Conservation (phyloP, 2,797 vertebrate genomes). For the Semotilus atromaculatus region DNA sequence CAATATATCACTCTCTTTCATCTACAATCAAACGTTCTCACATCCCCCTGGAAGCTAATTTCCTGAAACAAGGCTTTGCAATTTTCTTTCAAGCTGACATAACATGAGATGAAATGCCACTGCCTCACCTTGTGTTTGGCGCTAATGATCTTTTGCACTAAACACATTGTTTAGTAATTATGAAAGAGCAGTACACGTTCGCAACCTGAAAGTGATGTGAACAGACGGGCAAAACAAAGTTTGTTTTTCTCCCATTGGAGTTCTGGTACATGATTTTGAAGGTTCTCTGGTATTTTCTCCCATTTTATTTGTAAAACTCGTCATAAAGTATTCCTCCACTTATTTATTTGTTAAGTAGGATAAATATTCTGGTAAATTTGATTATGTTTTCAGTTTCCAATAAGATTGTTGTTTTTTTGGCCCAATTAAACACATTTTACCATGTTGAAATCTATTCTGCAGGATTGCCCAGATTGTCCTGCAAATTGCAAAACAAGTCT, state of each 20-base stretch:
- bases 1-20: conserved; percentile 36
- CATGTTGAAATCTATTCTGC: neutral
- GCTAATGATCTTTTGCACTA: conserved; percentile 43
- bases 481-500: neutral
- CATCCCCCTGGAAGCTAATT: conserved; percentile 39
- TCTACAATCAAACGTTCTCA: conserved; percentile 31
- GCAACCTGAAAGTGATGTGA: neutral
- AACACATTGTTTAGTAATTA: conserved; percentile 22
- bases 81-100: conserved; percentile 34
- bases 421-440: neutral
- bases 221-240: conserved; percentile 11
- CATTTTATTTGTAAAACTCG: neutral
- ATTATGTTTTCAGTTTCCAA: neutral
- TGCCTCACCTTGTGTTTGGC: conserved; percentile 26
- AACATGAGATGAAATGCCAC: conserved; percentile 30
- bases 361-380: neutral
- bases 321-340: too few species aligned
- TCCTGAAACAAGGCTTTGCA: conserved; percentile 32
- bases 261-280: neutral
- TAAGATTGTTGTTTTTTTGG: neutral
- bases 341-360: neutral
- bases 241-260: neutral
- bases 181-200: conserved; percentile 1
- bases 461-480: neutral
- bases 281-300: neutral